Conservation (phyloP, 1,140 invertebrate genomes). For the Drosophila saltans region DNA sequence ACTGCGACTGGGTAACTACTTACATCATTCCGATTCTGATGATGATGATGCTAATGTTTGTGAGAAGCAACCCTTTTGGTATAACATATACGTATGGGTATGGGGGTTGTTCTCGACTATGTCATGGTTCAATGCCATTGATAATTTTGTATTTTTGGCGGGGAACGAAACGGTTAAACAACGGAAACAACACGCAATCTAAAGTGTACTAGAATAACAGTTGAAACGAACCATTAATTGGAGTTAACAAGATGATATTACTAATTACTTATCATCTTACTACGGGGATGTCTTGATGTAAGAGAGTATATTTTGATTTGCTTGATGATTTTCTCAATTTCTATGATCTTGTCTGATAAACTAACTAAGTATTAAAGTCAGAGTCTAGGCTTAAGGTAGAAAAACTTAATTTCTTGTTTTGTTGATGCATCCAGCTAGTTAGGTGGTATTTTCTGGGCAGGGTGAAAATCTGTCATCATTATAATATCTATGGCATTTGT, state of each 20-base stretch:
- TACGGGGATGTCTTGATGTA: neutral
- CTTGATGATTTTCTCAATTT: neutral
- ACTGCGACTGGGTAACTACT: slow-evolving; percentile 21
- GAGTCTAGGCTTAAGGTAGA: too few species aligned
- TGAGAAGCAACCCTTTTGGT: slow-evolving; percentile 6
- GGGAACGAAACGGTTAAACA: neutral
- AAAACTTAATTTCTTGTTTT: neutral
- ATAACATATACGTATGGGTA: neutral
- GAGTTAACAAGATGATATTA: neutral
- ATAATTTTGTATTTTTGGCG: slow-evolving; percentile 41
- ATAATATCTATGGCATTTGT: too few species aligned
- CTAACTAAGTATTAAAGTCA: neutral
- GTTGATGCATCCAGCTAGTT: too few species aligned
- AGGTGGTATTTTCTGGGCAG: too few species aligned
- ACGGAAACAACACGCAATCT: slow-evolving; percentile 57
- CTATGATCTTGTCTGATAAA: neutral
- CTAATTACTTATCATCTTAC: neutral
- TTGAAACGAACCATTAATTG: neutral
- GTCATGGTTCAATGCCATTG: slow-evolving; percentile 67
- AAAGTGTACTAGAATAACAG: neutral
- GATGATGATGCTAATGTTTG: neutral
- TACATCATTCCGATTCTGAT: slow-evolving; percentile 27
- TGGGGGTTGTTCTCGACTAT: slow-evolving; percentile 28
- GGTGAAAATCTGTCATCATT: neutral
- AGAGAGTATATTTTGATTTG: neutral